Evolutionary conservation across 2,797 vertebrate genomes (phyloP), one percentile per base, ranked within the genome.

Genomic region (Coilia nasus): DNA sequence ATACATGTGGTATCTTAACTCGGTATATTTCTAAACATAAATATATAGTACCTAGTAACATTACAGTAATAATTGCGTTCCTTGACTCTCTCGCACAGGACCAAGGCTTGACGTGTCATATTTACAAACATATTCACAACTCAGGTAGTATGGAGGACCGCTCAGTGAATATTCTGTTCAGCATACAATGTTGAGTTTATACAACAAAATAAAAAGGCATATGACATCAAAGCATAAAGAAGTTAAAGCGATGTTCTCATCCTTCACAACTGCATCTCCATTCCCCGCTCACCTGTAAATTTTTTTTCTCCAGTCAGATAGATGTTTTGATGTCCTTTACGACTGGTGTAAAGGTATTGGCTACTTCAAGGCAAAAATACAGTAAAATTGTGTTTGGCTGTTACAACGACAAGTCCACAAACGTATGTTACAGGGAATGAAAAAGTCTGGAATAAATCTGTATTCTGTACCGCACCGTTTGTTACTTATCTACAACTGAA

Each of bases 1-100:
- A 81, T 59, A 71, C 85, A 67, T 85, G 46, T 86, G 35, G 84
- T 46, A 62, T 88, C 81, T 85, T 87, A 86, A 85, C 57, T 92
- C 93, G 94, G 92, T 94, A 95, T 92, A 94, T 93, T 91, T 93
- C 94, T 95, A 95, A 94, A 95, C 94, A 96, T 94, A 96, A 95
- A 95, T 95, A 95, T 95, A 96, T 95, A 94, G 95, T 95, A 95
- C 95, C 94, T 90, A 75, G 31, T 75, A 44, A 78, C 71, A 96
- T 92, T 94, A 96, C 95, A 90, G 93, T 78, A 83, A 57, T 31
- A 81, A 62, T 64, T 85, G 83, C 81, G 80, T 75, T 85, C 85
- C 46, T 83, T 75, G 71, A 84, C 67, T 86, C 82, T 86, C 81
- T 85, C 83, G 21, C 47, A 89, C 80, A 81, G 78, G 85, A 81